Percentiles rank a stretch among this genome's conserved stretches.
Evolutionary conservation across 2,888 invertebrate species (phyloP).

Genomic region (Aleiodes alternator): DNA sequence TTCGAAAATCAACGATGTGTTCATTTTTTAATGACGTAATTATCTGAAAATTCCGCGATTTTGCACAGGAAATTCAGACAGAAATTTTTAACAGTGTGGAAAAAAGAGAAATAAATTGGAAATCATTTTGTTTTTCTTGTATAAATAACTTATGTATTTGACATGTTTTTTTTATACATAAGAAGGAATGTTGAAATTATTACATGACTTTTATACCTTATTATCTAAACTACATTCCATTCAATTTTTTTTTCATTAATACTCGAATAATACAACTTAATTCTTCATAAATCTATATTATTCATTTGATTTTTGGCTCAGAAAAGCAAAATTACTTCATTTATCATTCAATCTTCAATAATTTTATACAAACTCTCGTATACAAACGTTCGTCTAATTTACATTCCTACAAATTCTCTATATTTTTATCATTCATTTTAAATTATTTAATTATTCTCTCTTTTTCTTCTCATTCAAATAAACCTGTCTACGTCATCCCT

Average conservation of each 20-base stretch:
- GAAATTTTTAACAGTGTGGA: too few relatives aligned
- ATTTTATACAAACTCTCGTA: conserved; percentile 15
- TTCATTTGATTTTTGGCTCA: conserved; percentile 30
- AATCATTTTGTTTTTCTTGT: neutral
- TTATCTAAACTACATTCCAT: conserved; percentile 7
- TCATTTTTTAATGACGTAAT: too few relatives aligned
- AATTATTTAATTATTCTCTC: neutral
- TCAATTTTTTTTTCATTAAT: conserved; percentile 31
- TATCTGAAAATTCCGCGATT: too few relatives aligned
- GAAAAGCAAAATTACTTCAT: conserved; percentile 12
- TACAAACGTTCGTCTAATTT: neutral
- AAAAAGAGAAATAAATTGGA: too few relatives aligned
- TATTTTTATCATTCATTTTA: neutral
- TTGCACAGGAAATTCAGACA: too few relatives aligned
- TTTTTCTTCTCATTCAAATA: neutral
- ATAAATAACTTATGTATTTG: conserved; percentile 57
- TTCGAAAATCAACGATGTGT: too few relatives aligned
- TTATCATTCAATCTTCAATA: neutral
- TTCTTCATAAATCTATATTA: conserved; percentile 18
- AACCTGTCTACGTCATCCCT: too few relatives aligned
- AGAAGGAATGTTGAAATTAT: conserved; percentile 51
- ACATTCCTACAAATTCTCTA: neutral
- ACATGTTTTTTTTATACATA: conserved; percentile 44
- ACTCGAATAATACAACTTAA: conserved; percentile 38
- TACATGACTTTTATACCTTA: conserved; percentile 48